phyloP scores from a whole-genome alignment of 2,113 vertebrate species.

The Zosterops japonicus region DNA sequence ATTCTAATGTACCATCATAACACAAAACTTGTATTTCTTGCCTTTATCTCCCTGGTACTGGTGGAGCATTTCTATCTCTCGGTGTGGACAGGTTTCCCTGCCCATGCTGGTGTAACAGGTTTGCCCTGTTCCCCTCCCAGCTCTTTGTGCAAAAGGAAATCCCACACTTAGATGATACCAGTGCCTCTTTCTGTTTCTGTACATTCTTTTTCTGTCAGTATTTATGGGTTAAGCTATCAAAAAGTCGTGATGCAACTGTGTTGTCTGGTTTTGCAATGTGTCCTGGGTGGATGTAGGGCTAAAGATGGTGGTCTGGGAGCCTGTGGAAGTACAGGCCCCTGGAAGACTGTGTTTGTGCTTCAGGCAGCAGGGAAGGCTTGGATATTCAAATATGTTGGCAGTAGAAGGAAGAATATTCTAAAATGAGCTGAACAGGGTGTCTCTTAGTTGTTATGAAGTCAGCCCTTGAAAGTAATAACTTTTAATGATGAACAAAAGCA shows the following conservation, averaged over 20 bases:
- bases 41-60: constrained; percentile 40
- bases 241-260: rapidly evolving
- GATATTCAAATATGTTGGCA: constrained; percentile 25
- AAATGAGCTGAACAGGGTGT: background rate
- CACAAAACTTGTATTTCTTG: constrained; percentile 34
- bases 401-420: background rate
- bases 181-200: background rate
- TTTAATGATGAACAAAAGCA: background rate
- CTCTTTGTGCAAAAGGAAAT: constrained; percentile 58
- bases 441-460: background rate
- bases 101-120: constrained; percentile 57
- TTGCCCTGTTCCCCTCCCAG: constrained; percentile 64
- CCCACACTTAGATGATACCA: constrained; percentile 40
- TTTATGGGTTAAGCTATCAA: background rate
- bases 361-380: background rate
- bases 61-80: constrained; percentile 21
- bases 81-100: constrained; percentile 34
- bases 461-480: background rate
- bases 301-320: background rate
- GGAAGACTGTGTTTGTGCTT: background rate
- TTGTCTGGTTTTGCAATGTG: background rate
- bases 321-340: background rate
- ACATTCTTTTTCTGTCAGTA: background rate
- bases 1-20: background rate
- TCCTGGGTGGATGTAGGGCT: background rate